A percentile compares a stretch with the other conserved stretches of the same genome.
Evolutionary conservation across 2,797 vertebrate species (phyloP).

Genomic region (Liparis tanakae): DNA sequence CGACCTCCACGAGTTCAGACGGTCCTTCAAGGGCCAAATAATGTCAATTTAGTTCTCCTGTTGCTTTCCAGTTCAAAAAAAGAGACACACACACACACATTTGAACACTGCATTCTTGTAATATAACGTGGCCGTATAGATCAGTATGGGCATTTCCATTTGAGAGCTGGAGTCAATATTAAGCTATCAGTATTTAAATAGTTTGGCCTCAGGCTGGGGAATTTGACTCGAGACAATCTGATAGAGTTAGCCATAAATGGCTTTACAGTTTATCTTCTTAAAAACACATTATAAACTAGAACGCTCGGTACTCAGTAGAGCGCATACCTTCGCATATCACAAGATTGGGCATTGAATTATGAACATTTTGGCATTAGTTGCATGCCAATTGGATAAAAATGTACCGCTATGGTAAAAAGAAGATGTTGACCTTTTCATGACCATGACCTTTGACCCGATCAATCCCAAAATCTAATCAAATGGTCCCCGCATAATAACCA

Average conservation of each 20-base stretch:
- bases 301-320: no score
- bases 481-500: no score
- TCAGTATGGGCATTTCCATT: conserved; percentile 33
- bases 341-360: no score
- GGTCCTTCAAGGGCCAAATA: conserved; percentile 29
- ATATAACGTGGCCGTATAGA: neutral
- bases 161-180: conserved; percentile 35
- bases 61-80: neutral
- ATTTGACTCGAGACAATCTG: conserved; percentile 66
- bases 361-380: no score
- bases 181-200: conserved; percentile 61
- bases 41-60: conserved; percentile 11
- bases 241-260: conserved; percentile 41
- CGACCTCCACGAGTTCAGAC: conserved; percentile 37
- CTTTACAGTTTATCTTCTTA: conserved; percentile 22
- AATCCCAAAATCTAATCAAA: no score
- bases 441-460: no score
- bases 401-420: no score
- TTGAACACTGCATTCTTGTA: neutral
- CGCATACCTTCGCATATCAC: no score
- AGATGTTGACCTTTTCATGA: no score
- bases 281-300: neutral
- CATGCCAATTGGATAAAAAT: no score
- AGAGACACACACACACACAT: conserved; percentile 12
- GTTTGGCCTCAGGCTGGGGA: conserved; percentile 11